Evolutionary conservation across 2,113 vertebrate species (phyloP), one percentile per base, ranked within the genome.

Genomic region (Heloderma charlesbogerti): DNA sequence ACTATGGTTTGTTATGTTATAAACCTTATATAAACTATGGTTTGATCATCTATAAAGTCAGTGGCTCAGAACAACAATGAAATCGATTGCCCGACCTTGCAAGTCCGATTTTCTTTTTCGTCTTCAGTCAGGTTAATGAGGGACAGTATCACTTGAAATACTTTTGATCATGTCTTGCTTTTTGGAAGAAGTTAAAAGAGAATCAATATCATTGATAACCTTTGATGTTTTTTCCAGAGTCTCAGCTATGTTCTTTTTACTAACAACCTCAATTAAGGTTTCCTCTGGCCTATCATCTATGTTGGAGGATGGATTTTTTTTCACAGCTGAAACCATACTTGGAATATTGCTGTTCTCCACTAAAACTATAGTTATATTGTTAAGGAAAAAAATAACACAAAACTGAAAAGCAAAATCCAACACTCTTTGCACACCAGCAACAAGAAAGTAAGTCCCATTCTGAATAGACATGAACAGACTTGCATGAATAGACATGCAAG

Each of bases 131-230:
- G 9, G 27, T 66, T 78, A 85, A 51, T n/a, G 8, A 20, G 15
- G 8, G 18, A 20, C 72, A 85, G 27, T 13, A 31, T 86, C 25
- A 31, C 7, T 31, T 43, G 88, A 83, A 78, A 54, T 54, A 45
- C 69, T 71, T 72, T 34, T 0, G 0, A 0, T 8, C 1, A 40
- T 40, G 40, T 86, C 89, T 97, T 37, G 94, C 81, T 84, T 97
- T 90, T 92, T 94, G 87, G 95, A 94, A 34, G 86, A 88, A 31
- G 93, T 91, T 79, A 98, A 93, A 87, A 98, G 92, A 91, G 40
- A 94, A 57, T 98, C 97, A 92, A 98, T 98, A 95, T 98, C 98
- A 40, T 92, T 95, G 89, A 98, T 97, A 2, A 95, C 92, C 95
- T 97, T 93, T 57, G 97, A 97, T 27, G 96, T 98, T 95, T 94